Conservation (phyloP, 2,797 vertebrate genomes). For the Scyliorhinus canicula region DNA sequence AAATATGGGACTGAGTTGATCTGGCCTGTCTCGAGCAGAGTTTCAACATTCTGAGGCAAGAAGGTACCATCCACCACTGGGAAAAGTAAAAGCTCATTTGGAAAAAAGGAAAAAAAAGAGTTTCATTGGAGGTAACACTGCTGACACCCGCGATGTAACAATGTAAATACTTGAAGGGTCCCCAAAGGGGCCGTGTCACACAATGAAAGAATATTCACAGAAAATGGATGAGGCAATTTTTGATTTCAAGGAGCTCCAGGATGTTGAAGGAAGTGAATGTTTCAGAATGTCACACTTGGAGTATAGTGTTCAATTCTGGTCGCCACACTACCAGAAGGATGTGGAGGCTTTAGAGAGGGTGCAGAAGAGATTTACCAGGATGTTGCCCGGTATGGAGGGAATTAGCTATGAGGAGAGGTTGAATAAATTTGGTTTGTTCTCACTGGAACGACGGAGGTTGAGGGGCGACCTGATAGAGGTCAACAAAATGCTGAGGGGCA, state of each 20-base stretch:
- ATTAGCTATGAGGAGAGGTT: too few species aligned
- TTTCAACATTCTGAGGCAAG: constrained; percentile 49
- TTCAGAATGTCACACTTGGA: too few species aligned
- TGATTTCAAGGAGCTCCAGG: background rate
- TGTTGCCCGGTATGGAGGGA: too few species aligned
- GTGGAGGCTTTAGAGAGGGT: too few species aligned
- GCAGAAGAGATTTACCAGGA: too few species aligned
- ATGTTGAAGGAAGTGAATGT: too few species aligned
- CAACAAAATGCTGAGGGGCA: too few species aligned
- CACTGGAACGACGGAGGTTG: too few species aligned
- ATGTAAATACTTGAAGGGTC: background rate
- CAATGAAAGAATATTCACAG: background rate
- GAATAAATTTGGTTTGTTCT: too few species aligned
- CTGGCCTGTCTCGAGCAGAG: constrained; percentile 47
- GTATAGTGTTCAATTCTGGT: too few species aligned
- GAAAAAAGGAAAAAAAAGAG: background rate
- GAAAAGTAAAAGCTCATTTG: constrained; percentile 39
- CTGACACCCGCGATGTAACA: background rate
- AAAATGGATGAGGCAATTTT: background rate
- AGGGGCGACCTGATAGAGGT: too few species aligned
- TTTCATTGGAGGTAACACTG: background rate
- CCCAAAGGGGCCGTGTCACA: background rate
- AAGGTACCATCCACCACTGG: constrained; percentile 52
- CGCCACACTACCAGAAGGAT: too few species aligned
- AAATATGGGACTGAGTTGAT: constrained; percentile 50